Evolutionary conservation across 2,113 vertebrate genomes (phyloP), one percentile per base, ranked within the genome.

Genomic region (Brienomyrus brachyistius): DNA sequence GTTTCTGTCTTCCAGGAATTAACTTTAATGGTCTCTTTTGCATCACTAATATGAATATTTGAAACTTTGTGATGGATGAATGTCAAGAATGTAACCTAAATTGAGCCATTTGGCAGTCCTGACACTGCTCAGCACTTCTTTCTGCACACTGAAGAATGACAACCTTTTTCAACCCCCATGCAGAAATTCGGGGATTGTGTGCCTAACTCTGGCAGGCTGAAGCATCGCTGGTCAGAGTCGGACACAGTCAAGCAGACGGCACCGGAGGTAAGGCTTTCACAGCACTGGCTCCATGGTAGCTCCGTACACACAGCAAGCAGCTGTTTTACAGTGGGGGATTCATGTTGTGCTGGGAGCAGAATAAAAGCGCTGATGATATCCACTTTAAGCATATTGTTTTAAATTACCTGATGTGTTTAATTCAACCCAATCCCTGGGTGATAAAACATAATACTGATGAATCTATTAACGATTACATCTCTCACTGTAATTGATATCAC

Each of bases 151-250:
- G 93, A 92, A 90, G 91, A 91, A 80, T 84, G 92, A 92, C 90
- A 47, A 91, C 91, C 31, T 52, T 95, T 88, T 95, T 95, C 93
- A 90, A 50, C 86, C 21, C 70, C 51, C 70, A 94, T 93, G 92
- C 96, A 96, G 96, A 95, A 94, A 84, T 96, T 96, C 94, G 95
- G 95, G 93, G 95, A 96, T 91, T 95, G 95, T 94, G 94, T 96
- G 88, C 95, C 96, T 92, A 94, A 93, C 93, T 94, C 96, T 90
- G 94, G 96, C 91, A 95, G 95, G 92, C 95, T 95, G 92, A 96
- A 96, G 94, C 96, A 95, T 47, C 95, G 94, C 92, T 96, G 96
- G 96, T 96, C 96, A 95, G 95, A 96, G 91, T 95, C 95, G 93
- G 96, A 96, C 92, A 93, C 94, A 88, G 93, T 95, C 94, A 95